These are phyloP conservation scores for Thamnophis elegans DNA, from an alignment of 2,797 vertebrate genomes.

Conservation along the genomic window DNA sequence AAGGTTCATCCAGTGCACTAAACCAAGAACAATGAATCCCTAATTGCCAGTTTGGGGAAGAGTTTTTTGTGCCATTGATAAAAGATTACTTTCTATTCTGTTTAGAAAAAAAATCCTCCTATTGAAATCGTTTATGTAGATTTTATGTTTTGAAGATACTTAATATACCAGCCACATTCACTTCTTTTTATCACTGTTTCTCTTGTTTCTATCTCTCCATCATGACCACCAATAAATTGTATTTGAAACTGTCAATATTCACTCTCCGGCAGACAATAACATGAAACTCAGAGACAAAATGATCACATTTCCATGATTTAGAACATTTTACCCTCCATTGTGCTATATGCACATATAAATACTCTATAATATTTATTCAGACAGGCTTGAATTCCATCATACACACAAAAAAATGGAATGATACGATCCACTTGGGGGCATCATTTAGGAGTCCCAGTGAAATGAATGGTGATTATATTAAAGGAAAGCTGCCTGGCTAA, in stretches of 20 bases:
- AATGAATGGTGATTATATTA: background rate
- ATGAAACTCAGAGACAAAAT: background rate
- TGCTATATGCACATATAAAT: background rate
- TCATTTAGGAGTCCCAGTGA: background rate
- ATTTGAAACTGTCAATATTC: slow-evolving; percentile 23
- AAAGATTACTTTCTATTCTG: background rate
- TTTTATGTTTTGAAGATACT: slow-evolving; percentile 22
- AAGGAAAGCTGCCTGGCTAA: background rate
- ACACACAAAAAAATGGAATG: background rate
- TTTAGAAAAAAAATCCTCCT: slow-evolving; percentile 8
- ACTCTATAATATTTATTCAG: background rate
- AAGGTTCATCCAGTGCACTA: background rate
- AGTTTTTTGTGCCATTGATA: background rate
- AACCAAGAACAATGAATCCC: background rate
- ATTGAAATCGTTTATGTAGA: slow-evolving; percentile 26
- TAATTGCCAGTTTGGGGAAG: background rate
- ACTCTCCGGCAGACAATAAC: slow-evolving; percentile 10
- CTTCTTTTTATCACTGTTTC: slow-evolving; percentile 22
- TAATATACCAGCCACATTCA: background rate
- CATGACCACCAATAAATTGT: slow-evolving; percentile 15
- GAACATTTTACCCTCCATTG: background rate
- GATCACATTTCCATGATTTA: background rate
- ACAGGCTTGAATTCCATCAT: background rate
- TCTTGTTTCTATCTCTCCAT: slow-evolving; percentile 22
- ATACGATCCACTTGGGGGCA: background rate